Percentiles rank a stretch among this genome's conserved stretches.
Evolutionary conservation across 2,113 vertebrate genomes (phyloP).

Genomic region (Orientallactaga bullata): DNA sequence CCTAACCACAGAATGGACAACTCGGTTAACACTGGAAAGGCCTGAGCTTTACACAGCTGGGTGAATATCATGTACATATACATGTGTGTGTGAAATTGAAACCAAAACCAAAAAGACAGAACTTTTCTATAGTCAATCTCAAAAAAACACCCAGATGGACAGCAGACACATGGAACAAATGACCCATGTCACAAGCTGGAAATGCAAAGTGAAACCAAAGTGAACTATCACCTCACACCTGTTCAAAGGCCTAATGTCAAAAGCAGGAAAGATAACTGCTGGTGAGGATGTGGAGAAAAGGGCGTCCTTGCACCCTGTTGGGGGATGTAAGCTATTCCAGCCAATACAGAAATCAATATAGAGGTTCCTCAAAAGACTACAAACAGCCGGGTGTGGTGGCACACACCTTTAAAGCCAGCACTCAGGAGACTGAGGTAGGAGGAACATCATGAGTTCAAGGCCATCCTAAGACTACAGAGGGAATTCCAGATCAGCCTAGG

Average conservation of each 20-base stretch:
- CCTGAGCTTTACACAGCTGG: too few species aligned
- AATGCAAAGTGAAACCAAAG: not conserved
- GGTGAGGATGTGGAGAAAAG: not conserved
- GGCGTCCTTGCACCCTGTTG: not conserved
- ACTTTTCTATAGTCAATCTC: not conserved
- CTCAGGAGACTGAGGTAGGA: too few species aligned
- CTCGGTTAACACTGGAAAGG: not conserved
- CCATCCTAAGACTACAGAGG: too few species aligned
- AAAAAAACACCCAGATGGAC: not conserved
- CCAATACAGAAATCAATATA: not conserved
- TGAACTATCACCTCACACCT: not conserved
- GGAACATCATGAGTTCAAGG: too few species aligned
- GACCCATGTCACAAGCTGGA: not conserved
- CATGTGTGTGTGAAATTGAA: too few species aligned
- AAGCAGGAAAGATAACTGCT: not conserved
- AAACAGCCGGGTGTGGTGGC: too few species aligned
- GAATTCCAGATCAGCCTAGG: too few species aligned
- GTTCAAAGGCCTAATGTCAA: not conserved
- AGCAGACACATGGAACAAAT: not conserved
- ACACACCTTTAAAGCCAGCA: too few species aligned
- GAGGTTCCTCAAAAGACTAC: too few species aligned
- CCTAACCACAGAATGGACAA: not conserved
- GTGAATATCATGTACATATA: too few species aligned
- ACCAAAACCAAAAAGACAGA: not conserved
- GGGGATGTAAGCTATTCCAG: not conserved